Percentiles rank a stretch among this genome's conserved stretches.
These are phyloP conservation scores for Mormyrus hasselquistii DNA, from an alignment of 2,797 vertebrate species.

Conservation along the genomic window DNA sequence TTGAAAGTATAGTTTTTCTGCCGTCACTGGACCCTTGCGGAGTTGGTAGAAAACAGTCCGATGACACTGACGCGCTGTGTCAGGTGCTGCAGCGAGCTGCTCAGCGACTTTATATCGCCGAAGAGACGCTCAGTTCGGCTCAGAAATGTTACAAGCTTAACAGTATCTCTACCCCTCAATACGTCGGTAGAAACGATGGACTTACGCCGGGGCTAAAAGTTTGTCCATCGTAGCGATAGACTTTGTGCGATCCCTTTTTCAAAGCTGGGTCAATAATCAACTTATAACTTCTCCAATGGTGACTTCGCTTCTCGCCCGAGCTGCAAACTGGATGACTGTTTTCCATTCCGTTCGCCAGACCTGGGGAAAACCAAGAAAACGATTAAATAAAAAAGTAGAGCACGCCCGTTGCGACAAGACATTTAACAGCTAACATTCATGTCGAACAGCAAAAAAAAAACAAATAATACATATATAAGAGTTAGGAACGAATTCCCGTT, in stretches of 20 bases:
- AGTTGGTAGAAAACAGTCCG: not conserved
- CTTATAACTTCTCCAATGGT: slow-evolving; percentile 99
- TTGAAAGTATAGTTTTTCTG: not conserved
- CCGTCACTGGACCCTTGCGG: not conserved
- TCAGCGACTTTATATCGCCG: not conserved
- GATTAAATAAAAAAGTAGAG: not conserved
- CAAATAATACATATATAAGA: slow-evolving; percentile 29
- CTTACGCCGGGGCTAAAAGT: slow-evolving; percentile 91
- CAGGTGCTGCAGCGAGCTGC: slow-evolving; percentile 40
- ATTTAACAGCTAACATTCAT: not conserved
- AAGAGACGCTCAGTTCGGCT: not conserved
- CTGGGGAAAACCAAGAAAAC: slow-evolving; percentile 54
- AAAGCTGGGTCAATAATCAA: slow-evolving; percentile 99
- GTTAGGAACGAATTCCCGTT: slow-evolving; percentile 50
- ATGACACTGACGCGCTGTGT: slow-evolving; percentile 50
- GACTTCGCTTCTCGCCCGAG: slow-evolving; percentile 88
- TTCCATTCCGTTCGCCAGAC: slow-evolving; percentile 98
- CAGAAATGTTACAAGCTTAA: slow-evolving; percentile 18
- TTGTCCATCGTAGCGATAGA: slow-evolving; percentile 96
- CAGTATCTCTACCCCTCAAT: not conserved
- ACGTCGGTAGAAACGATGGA: slow-evolving; percentile 39
- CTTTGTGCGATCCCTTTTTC: slow-evolving; percentile 92
- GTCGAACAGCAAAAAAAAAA: not conserved
- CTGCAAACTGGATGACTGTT: slow-evolving; percentile 72
- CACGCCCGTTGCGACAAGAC: not conserved